These are phyloP conservation scores for Pagrus major DNA, from an alignment of 2,113 vertebrate genomes.

Conservation along the genomic window DNA sequence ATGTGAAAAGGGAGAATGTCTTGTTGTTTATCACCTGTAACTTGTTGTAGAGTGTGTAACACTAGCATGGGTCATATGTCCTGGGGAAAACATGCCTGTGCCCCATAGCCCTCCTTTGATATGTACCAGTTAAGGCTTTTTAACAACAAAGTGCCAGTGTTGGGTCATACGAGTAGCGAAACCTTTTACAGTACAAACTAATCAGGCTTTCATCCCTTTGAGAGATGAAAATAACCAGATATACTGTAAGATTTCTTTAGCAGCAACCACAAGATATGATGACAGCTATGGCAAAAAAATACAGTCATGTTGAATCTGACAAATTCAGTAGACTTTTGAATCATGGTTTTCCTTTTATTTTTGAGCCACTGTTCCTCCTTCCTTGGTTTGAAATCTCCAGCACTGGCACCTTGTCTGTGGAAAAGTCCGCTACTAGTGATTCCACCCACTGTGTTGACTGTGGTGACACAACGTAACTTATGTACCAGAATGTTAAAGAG, in stretches of 20 bases:
- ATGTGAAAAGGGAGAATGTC: slow-evolving; percentile 30
- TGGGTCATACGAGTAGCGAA: neutral
- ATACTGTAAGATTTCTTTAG: neutral
- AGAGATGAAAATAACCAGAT: neutral
- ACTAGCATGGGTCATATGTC: slow-evolving; percentile 49
- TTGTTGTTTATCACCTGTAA: slow-evolving; percentile 55
- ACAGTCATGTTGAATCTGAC: neutral
- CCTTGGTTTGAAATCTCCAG: slow-evolving; percentile 17
- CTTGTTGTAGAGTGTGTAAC: slow-evolving; percentile 61
- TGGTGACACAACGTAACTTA: slow-evolving; percentile 26
- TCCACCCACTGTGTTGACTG: slow-evolving; percentile 9
- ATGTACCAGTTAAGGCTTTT: slow-evolving; percentile 15
- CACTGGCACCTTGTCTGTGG: slow-evolving; percentile 27
- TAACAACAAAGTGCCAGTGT: slow-evolving; percentile 15
- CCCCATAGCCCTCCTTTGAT: slow-evolving; percentile 21
- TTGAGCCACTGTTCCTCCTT: neutral
- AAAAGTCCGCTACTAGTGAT: slow-evolving; percentile 20
- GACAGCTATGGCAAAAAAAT: neutral
- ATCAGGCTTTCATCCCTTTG: neutral
- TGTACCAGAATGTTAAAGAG: slow-evolving; percentile 18
- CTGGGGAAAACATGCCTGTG: slow-evolving; percentile 24
- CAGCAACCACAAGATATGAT: neutral
- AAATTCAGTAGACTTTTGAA: neutral
- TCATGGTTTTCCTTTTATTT: neutral
- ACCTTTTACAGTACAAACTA: neutral